Percentiles rank a stretch among this genome's conserved stretches.
These are phyloP conservation scores for Idaea aversata DNA, from an alignment of 2,888 invertebrate genomes.

Conservation along the genomic window DNA sequence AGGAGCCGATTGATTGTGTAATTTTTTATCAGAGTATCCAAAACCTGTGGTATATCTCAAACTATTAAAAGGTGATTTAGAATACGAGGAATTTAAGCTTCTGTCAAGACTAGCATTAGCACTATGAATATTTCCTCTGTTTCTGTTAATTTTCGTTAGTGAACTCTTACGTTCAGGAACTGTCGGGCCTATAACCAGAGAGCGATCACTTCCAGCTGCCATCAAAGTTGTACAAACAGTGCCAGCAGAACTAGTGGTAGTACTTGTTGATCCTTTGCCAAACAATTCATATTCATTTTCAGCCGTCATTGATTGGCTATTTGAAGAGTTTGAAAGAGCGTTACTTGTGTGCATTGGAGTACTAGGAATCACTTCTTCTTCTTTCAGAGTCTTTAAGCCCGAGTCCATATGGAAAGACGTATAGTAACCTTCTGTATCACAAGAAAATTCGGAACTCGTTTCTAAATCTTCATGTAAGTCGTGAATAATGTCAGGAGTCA, in stretches of 20 bases:
- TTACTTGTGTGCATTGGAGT: constrained; percentile 87
- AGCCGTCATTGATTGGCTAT: constrained; percentile 86
- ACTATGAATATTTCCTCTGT: constrained; percentile 73
- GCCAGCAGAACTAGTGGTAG: constrained; percentile 94
- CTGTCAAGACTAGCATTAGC: constrained; percentile 80
- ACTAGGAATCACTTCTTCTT: constrained; percentile 82
- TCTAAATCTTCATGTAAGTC: constrained; percentile 91
- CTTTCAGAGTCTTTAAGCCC: constrained; percentile 91
- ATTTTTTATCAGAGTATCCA: constrained; percentile 57
- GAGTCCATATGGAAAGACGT: constrained; percentile 99
- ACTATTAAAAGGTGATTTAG: constrained; percentile 67
- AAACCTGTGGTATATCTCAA: constrained; percentile 61
- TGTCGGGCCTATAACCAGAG: constrained; percentile 84
- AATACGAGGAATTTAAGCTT: constrained; percentile 64
- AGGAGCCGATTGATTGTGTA: constrained; percentile 60
- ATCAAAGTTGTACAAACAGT: constrained; percentile 92
- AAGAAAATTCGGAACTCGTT: constrained; percentile 95
- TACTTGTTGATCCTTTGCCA: constrained; percentile 94
- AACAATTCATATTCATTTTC: constrained; percentile 95
- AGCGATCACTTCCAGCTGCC: constrained; percentile 84
- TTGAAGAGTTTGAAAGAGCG: constrained; percentile 84
- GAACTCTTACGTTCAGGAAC: constrained; percentile 92
- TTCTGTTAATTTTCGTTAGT: constrained; percentile 80
- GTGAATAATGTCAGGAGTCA: constrained; percentile 90
- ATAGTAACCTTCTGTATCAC: constrained; percentile 98